Percentiles rank a stretch among this genome's conserved stretches.
Conservation (phyloP, 2,888 invertebrate genomes). For the Cephalotes varians region DNA sequence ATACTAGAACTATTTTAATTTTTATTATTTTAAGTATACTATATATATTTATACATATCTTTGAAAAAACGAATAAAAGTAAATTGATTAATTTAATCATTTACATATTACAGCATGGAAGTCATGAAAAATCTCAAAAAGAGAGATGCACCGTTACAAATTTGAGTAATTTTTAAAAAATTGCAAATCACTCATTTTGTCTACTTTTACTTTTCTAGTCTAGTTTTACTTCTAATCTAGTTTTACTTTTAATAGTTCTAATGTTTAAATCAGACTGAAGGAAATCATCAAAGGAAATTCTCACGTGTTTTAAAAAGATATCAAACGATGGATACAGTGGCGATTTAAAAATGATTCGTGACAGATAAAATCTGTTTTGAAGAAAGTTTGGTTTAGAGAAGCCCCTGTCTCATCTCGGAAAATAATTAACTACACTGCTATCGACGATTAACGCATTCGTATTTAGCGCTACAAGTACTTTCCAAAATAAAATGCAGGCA, state of each 20-base stretch:
- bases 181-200: neutral
- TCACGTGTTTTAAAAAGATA: neutral
- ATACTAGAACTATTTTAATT: neutral
- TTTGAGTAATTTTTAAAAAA: neutral
- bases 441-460: neutral
- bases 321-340: neutral
- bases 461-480: neutral
- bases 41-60: neutral
- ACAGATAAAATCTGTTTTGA: neutral
- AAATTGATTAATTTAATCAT: neutral
- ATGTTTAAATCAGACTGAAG: neutral
- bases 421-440: neutral
- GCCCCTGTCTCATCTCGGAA: neutral
- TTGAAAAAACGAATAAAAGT: neutral
- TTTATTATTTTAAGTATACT: neutral
- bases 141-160: neutral
- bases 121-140: neutral
- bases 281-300: neutral
- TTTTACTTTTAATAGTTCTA: no score
- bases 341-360: neutral
- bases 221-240: no score
- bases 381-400: neutral
- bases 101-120: neutral
- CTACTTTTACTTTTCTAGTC: no score
- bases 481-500: neutral